Conservation (phyloP, 2,888 invertebrate genomes). For the Alcis repandata region DNA sequence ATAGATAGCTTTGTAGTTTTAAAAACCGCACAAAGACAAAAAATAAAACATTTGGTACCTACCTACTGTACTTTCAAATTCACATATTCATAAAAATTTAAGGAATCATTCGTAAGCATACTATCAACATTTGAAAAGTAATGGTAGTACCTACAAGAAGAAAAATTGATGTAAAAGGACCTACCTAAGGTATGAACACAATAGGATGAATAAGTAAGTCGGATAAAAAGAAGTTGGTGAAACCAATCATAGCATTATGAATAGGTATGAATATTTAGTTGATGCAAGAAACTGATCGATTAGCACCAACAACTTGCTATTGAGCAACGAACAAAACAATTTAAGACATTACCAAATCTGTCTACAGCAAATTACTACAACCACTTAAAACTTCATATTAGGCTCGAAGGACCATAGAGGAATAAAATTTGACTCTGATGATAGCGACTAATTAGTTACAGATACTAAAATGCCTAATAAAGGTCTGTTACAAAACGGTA, state of each 20-base stretch:
- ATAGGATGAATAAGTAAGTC: background rate
- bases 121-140: background rate
- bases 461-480: conserved; percentile 28
- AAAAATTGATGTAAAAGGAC: background rate
- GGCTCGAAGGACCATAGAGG: conserved; percentile 12
- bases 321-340: conserved; percentile 31
- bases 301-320: conserved; percentile 14
- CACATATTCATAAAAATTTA: no score
- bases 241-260: conserved; percentile 14
- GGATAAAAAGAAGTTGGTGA: conserved; percentile 3
- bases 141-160: background rate
- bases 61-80: background rate
- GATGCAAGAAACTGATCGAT: conserved; percentile 18
- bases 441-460: background rate
- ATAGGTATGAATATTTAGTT: conserved; percentile 6
- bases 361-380: conserved; percentile 24
- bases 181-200: background rate
- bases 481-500: conserved; percentile 54
- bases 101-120: no score
- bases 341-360: conserved; percentile 32
- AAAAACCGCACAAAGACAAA: background rate
- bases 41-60: background rate
- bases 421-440: conserved; percentile 16
- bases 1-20: background rate
- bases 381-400: conserved; percentile 17